Conservation (phyloP, 2,797 vertebrate genomes). For the Scyliorhinus canicula region DNA sequence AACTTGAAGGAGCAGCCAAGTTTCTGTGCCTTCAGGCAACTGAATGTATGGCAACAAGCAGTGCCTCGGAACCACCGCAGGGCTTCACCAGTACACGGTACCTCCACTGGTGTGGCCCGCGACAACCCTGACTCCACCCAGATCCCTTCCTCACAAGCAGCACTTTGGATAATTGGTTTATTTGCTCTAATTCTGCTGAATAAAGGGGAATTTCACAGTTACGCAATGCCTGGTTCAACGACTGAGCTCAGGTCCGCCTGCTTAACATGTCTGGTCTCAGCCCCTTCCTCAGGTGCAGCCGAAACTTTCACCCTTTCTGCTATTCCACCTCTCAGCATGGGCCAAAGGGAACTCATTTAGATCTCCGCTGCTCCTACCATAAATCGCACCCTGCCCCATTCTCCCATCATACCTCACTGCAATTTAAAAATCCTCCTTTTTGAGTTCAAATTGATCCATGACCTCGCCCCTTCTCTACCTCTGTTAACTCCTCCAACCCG, state of each 20-base stretch:
- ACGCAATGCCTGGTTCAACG: background rate
- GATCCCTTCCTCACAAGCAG: background rate
- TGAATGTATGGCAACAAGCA: background rate
- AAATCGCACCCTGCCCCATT: background rate
- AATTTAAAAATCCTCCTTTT: background rate
- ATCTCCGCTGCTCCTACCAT: background rate
- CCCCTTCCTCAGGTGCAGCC: background rate
- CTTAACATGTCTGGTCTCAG: background rate
- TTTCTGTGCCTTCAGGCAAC: constrained; percentile 3
- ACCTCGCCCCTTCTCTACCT: background rate
- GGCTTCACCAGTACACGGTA: background rate
- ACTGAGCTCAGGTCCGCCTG: background rate
- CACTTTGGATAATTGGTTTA: background rate
- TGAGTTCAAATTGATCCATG: background rate
- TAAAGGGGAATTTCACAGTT: background rate
- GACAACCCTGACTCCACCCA: background rate
- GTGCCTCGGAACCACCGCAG: background rate
- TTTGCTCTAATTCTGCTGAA: background rate
- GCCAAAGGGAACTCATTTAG: background rate
- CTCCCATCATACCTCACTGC: background rate
- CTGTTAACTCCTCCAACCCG: background rate
- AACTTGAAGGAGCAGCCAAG: background rate
- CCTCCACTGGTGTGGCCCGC: background rate
- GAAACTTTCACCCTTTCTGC: background rate
- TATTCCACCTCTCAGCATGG: background rate